Percentiles rank a stretch among this genome's conserved stretches.
Evolutionary conservation across 2,113 vertebrate genomes (phyloP).

Genomic region (Recurvirostra avosetta): DNA sequence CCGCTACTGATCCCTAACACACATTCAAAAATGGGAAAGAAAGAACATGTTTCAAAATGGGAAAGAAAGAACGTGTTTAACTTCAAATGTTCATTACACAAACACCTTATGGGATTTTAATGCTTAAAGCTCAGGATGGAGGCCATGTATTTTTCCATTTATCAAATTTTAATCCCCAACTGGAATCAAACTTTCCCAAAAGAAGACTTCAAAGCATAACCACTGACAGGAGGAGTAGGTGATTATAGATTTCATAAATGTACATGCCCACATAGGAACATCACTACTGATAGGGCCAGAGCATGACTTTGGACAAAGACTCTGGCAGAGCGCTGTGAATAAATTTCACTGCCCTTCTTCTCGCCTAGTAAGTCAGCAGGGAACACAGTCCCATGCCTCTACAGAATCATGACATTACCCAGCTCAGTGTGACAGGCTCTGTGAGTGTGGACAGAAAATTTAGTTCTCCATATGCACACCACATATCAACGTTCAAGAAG

Average conservation of each 20-base stretch:
- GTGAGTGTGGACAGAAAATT: neutral
- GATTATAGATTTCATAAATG: neutral
- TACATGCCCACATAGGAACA: neutral
- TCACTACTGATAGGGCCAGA: neutral
- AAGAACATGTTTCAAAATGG: neutral
- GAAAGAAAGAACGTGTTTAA: neutral
- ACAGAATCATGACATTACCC: neutral
- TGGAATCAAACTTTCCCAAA: neutral
- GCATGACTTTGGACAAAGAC: neutral
- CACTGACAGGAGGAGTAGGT: neutral
- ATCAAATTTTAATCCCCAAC: neutral
- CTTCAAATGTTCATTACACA: neutral
- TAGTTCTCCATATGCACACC: neutral
- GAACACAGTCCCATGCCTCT: neutral
- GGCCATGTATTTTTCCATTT: neutral
- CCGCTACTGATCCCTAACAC: neutral
- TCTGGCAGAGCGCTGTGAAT: neutral
- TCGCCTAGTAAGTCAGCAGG: fast-evolving
- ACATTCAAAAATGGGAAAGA: neutral
- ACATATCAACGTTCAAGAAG: neutral
- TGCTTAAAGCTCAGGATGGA: neutral
- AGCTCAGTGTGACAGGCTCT: neutral
- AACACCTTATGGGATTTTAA: neutral
- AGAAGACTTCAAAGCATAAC: neutral
- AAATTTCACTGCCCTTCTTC: neutral